Evolutionary conservation across 2,888 invertebrate species (phyloP), one percentile per base, ranked within the genome.

Genomic region (Parnassius glacialis): DNA sequence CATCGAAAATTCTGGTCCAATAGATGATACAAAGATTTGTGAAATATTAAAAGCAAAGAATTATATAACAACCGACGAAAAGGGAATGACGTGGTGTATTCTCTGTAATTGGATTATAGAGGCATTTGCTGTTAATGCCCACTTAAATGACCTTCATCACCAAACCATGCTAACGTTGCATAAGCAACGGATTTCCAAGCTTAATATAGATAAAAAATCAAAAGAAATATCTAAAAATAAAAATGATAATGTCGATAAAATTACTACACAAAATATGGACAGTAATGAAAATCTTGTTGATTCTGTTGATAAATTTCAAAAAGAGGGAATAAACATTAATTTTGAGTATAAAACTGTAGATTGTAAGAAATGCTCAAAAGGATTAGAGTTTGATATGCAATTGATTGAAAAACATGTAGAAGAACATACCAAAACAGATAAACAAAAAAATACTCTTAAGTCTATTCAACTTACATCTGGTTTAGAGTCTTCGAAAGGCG

Each of bases 291-390:
- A 53, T 11, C 72, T 79, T 43, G 13, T 71, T 1, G 70, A 76
- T 34, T 64, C 66, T 0, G 20, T 78, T 1, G 20, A 54, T 7
- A 66, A 67, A 41, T 78, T 77, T 41, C 73, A 79, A 61, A 71
- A 71, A 12, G 71, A 77, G n/a, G 62, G 70, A 10, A 70, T 83
- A 2, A 71, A 68, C 3, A 67, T 83, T 2, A 70, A 81, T 61
- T 70, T 80, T 13, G 73, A 71, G 12, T 63, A 42, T 1, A 61
- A 64, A 3, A 68, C 65, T 0, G 81, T 74, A 2, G 34, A 64
- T 47, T 82, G 81, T 62, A 74, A 69, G 51, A 73, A 68, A 61
- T 81, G 81, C 57, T 62, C 64, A 0, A 65, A 59, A 12, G 50
- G 25, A 55, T 13, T 80, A 1, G 66, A 70, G 9, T 73, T 72